These are phyloP conservation scores for Eupithecia centaureata DNA, from an alignment of 2,888 invertebrate species.

Conservation along the genomic window DNA sequence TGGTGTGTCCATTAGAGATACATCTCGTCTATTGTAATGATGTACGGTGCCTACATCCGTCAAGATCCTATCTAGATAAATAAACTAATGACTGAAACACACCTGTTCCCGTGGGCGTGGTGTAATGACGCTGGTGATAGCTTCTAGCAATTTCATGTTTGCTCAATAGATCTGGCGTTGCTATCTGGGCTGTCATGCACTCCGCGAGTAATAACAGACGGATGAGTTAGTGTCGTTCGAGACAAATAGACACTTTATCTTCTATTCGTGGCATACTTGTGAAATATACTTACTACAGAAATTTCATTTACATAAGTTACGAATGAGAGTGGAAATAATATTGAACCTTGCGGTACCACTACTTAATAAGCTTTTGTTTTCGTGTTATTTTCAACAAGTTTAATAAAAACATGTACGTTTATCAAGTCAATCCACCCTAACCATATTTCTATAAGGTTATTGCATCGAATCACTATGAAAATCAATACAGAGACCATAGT, in stretches of 20 bases:
- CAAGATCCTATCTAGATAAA: slow-evolving; percentile 78
- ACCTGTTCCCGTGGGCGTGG: slow-evolving; percentile 66
- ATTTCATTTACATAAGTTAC: neutral
- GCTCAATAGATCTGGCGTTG: slow-evolving; percentile 54
- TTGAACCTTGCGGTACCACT: neutral
- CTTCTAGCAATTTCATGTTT: slow-evolving; percentile 63
- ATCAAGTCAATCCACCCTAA: neutral
- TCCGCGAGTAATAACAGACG: slow-evolving; percentile 29
- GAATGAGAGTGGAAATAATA: neutral
- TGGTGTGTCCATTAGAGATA: slow-evolving; percentile 75
- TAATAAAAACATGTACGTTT: no score
- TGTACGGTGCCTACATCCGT: slow-evolving; percentile 73
- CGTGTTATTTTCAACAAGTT: no score
- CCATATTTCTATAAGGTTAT: neutral
- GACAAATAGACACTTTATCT: slow-evolving; percentile 11
- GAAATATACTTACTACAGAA: neutral
- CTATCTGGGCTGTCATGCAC: slow-evolving; percentile 39
- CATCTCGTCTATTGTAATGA: slow-evolving; percentile 73
- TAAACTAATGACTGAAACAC: slow-evolving; percentile 77
- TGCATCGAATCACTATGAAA: neutral
- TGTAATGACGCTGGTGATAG: slow-evolving; percentile 67
- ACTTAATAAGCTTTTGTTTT: neutral
- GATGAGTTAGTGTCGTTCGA: slow-evolving; percentile 14
- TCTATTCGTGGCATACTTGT: neutral
- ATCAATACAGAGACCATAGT: neutral